Evolutionary conservation across 2,113 vertebrate genomes (phyloP).

Genomic region (Typhlomys cinereus): DNA sequence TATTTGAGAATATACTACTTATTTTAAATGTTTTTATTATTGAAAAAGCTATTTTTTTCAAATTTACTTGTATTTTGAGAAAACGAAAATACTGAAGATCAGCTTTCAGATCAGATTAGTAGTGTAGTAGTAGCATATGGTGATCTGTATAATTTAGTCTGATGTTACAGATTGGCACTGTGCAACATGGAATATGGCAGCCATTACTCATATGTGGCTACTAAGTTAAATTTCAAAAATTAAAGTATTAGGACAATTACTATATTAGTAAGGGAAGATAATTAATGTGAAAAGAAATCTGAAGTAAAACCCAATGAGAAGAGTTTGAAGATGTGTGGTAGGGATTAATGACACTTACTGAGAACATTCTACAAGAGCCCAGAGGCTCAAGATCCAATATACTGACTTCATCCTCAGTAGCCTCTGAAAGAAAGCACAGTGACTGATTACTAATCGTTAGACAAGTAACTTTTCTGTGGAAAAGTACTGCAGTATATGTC

Average conservation of each 20-base stretch:
- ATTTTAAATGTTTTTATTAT: too few relatives aligned
- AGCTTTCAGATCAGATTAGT: background rate
- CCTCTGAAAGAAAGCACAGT: constrained; percentile 14
- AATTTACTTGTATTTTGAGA: background rate
- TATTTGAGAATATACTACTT: too few relatives aligned
- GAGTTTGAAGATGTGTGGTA: background rate
- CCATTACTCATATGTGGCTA: background rate
- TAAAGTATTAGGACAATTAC: background rate
- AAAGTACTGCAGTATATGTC: background rate
- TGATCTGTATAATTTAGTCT: background rate
- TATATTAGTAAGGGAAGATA: background rate
- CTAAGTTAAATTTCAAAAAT: constrained; percentile 31
- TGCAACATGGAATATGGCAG: background rate
- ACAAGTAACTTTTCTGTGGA: background rate
- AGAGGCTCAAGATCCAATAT: constrained; percentile 31
- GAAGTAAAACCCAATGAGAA: background rate
- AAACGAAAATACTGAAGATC: constrained; percentile 10
- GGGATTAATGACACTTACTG: constrained; percentile 31
- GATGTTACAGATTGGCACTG: background rate
- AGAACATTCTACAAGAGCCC: constrained; percentile 12
- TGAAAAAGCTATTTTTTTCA: too few relatives aligned
- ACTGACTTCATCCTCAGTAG: constrained; percentile 33
- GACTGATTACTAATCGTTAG: too few relatives aligned
- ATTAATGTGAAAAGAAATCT: background rate
- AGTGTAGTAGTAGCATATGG: background rate